These are phyloP conservation scores for Tinea semifulvella DNA, from an alignment of 2,888 invertebrate species.

Conservation along the genomic window DNA sequence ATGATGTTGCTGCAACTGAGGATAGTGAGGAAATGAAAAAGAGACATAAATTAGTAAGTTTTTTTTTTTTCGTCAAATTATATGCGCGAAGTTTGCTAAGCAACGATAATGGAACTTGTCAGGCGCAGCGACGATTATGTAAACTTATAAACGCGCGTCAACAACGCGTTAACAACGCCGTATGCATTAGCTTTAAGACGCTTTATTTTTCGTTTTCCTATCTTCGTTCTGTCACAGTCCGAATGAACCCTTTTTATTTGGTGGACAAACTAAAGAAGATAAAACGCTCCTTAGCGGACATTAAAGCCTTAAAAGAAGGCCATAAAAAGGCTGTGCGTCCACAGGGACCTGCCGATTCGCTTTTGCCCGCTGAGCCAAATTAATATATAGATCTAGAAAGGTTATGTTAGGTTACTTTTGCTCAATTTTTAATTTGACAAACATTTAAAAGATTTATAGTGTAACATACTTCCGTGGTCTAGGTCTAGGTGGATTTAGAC, in stretches of 20 bases:
- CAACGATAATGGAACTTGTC: no score
- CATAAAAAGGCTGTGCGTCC: conserved; percentile 47
- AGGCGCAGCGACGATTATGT: no score
- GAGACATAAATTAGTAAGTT: no score
- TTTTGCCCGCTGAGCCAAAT: conserved; percentile 39
- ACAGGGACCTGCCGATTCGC: conserved; percentile 32
- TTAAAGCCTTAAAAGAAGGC: conserved; percentile 54
- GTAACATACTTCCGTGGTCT: no score
- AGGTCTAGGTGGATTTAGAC: no score
- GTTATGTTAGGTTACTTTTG: no score
- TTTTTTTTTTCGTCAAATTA: no score
- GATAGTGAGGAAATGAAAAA: no score
- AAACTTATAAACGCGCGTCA: not conserved
- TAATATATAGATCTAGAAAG: conserved; percentile 43
- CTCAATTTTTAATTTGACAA: not conserved
- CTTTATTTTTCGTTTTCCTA: conserved; percentile 37
- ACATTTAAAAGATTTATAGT: no score
- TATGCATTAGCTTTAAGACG: conserved; percentile 13
- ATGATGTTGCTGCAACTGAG: no score
- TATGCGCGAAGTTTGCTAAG: no score
- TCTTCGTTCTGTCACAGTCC: conserved; percentile 49
- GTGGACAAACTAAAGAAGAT: conserved; percentile 58
- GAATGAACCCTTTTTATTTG: conserved; percentile 55
- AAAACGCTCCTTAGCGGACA: conserved; percentile 59
- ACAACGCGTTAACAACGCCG: not conserved